A percentile compares a stretch with the other conserved stretches of the same genome.
Conservation (phyloP, 92 coral and sea anemone genomes). For the Epizoanthus fatuus region DNA sequence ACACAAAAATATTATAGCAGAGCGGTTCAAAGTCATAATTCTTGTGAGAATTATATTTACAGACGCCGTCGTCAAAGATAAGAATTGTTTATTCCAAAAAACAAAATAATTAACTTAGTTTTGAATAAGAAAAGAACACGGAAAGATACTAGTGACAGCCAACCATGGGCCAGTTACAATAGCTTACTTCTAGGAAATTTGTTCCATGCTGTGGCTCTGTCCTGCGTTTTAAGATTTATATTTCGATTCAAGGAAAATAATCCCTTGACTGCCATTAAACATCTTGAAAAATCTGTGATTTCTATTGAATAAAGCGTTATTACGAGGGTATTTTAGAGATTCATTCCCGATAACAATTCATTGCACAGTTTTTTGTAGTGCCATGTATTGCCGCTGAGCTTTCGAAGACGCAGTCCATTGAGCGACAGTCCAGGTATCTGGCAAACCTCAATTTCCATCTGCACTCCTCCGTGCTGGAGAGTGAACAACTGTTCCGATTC, state of each 20-base stretch:
- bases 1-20: background rate
- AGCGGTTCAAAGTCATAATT: no score
- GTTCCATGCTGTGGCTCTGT: no score
- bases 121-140: constrained; percentile 21
- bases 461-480: constrained; percentile 90
- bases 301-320: no score
- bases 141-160: constrained; percentile 5
- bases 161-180: constrained; percentile 9
- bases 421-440: constrained; percentile 77
- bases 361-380: constrained; percentile 95
- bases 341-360: constrained; percentile 91
- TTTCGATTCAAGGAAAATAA: no score
- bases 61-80: background rate
- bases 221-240: no score
- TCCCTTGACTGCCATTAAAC: no score
- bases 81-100: constrained; percentile 28
- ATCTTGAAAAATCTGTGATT: no score
- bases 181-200: background rate
- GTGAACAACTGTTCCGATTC: constrained; percentile 92
- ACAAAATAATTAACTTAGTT: constrained; percentile 41
- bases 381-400: constrained; percentile 97
- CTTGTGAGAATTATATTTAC: no score
- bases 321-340: constrained; percentile 60
- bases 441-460: constrained; percentile 97
- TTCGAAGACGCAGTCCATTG: constrained; percentile 95